Evolutionary conservation across 1,140 invertebrate species (phyloP), one percentile per base, ranked within the genome.

Genomic region (Drosophila nannoptera): DNA sequence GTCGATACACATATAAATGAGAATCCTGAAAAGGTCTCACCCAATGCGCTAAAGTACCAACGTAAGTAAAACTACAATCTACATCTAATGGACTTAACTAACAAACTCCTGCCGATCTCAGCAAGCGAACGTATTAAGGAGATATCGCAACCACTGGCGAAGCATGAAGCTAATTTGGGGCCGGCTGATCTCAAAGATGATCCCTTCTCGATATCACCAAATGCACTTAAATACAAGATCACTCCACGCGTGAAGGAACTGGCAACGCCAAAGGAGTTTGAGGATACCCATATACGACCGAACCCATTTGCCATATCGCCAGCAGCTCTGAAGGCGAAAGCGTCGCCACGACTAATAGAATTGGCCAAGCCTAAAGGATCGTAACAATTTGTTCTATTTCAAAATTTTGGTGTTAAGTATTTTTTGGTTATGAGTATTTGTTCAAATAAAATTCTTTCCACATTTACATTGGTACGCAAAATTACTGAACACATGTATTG

Each of bases 261-360:
- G 54, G 90, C 91, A 7, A 90, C 91, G 70, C 90, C 90, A 7
- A 89, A 87, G 38, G 87, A 88, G 38, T 88, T 80, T 45, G 87
- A 88, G 42, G 88, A 88, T 31, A 74, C 74, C 0, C 87, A 88
- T 50, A 88, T 88, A 36, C 81, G 87, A 29, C 82, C 87, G 22
- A 83, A 88, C 77, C 87, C 87, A 0, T 88, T 84, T 33, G 73
- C 69, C 16, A 88, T 88, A 7, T 88, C 87, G 7, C 78, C 77
- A 4, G 87, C 87, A 22, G 91, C 90, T 1, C 75, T 91, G n/a
- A 91, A 91, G 58, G 90, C 90, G 46, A 90, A 90, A 58, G 75
- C 91, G 14, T 89, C 90, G 32, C 88, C 90, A 9, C 83, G 90
- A 9, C 90, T 91, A 40, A 74, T 90, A 43, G 90, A 90, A 60